phyloP scores from a whole-genome alignment of 2,113 vertebrate species.

The Hippocampus zosterae region DNA sequence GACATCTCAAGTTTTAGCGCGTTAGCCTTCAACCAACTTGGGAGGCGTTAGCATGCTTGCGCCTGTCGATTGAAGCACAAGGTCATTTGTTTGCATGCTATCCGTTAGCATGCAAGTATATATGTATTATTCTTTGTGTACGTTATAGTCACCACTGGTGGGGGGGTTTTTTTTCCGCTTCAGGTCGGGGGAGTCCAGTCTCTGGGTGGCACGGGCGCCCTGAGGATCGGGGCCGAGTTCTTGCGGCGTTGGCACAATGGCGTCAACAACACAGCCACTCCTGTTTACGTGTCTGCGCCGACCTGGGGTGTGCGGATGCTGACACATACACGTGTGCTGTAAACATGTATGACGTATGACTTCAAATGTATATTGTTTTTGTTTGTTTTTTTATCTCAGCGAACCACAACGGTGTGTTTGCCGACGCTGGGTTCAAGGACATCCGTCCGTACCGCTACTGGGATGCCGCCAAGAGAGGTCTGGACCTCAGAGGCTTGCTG shows the following conservation, averaged over 20 bases:
- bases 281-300: constrained; percentile 86
- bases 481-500: constrained; percentile 81
- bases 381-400: constrained; percentile 65
- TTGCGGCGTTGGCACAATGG: constrained; percentile 92
- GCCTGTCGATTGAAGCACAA: too few relatives aligned
- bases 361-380: not conserved
- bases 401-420: constrained; percentile 91
- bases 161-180: not conserved
- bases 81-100: too few relatives aligned
- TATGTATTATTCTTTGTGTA: too few relatives aligned
- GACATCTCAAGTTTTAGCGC: too few relatives aligned
- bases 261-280: constrained; percentile 83
- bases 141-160: too few relatives aligned
- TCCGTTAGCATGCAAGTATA: too few relatives aligned
- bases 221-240: constrained; percentile 90
- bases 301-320: constrained; percentile 81
- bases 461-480: constrained; percentile 81
- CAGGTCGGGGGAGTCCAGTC: constrained; percentile 88
- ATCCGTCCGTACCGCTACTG: constrained; percentile 88
- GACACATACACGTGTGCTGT: not conserved
- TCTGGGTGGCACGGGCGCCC: constrained; percentile 85
- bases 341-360: not conserved
- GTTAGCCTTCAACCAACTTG: too few relatives aligned
- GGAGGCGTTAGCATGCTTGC: too few relatives aligned
- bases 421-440: constrained; percentile 89